phyloP scores from a whole-genome alignment of 2,797 vertebrate genomes.

The Hirundo rustica region DNA sequence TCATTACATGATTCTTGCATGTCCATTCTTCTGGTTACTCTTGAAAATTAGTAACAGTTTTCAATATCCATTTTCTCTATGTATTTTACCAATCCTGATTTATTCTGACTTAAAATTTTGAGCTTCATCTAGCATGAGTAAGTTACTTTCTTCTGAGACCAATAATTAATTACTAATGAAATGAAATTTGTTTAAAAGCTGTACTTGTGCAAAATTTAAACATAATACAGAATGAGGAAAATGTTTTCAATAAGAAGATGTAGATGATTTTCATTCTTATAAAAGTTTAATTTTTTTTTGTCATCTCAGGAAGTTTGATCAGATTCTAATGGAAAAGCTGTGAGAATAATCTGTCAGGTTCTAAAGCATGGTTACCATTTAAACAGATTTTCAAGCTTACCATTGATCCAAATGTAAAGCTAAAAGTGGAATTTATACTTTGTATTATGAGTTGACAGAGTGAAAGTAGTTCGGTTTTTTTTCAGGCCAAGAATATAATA shows the following conservation, averaged over 20 bases:
- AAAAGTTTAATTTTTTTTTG: background rate
- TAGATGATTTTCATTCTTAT: background rate
- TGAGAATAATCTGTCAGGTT: background rate
- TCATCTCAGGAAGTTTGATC: background rate
- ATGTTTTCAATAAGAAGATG: background rate
- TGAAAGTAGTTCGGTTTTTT: background rate
- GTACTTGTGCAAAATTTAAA: background rate
- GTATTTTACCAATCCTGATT: background rate
- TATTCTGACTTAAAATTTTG: background rate
- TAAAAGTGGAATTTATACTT: background rate
- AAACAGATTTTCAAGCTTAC: background rate
- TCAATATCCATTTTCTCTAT: background rate
- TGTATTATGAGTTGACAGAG: background rate
- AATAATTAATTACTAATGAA: background rate
- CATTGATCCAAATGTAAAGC: background rate
- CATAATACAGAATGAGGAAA: background rate
- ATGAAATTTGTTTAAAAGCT: background rate
- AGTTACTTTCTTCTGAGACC: background rate
- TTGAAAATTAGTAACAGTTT: background rate
- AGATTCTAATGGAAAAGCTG: background rate
- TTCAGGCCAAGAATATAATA: background rate
- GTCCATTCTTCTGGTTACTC: background rate
- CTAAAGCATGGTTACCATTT: background rate
- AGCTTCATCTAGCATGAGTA: background rate
- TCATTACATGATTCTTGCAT: background rate